Percentiles rank a stretch among this genome's conserved stretches.
These are phyloP conservation scores for Catostomus latipinnis DNA, from an alignment of 2,797 vertebrate species.

Conservation along the genomic window DNA sequence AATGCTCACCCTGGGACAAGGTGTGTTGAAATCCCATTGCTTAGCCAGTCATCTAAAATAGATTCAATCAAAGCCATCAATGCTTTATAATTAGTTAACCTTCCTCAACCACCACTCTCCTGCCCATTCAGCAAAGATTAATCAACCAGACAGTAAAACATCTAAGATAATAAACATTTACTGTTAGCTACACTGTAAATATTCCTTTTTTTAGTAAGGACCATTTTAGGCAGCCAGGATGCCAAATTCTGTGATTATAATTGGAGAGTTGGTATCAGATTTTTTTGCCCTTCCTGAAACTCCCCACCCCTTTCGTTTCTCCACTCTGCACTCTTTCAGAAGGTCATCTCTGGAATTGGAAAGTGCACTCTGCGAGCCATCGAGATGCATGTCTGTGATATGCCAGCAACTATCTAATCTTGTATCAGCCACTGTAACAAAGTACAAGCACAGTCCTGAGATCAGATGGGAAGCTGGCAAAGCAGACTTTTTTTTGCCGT, in stretches of 20 bases:
- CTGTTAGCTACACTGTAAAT: constrained; percentile 44
- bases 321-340: constrained; percentile 61
- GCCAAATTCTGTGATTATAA: constrained; percentile 36
- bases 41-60: constrained; percentile 51
- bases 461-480: constrained; percentile 73
- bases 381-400: constrained; percentile 78
- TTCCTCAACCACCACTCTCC: constrained; percentile 29
- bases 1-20: constrained; percentile 40
- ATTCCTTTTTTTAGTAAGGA: constrained; percentile 40
- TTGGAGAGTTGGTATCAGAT: constrained; percentile 32
- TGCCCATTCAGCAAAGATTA: constrained; percentile 42
- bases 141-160: constrained; percentile 38
- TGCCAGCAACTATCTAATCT: constrained; percentile 80
- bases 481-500: constrained; percentile 58
- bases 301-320: constrained; percentile 58
- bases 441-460: constrained; percentile 79
- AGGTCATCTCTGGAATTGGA: constrained; percentile 81
- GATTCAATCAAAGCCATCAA: constrained; percentile 54
- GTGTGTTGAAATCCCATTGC: constrained; percentile 54
- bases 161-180: constrained; percentile 47
- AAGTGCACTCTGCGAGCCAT: constrained; percentile 76
- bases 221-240: constrained; percentile 15
- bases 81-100: constrained; percentile 58
- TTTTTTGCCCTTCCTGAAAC: constrained; percentile 58
- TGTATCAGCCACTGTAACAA: constrained; percentile 77